Percentiles rank a stretch among this genome's conserved stretches.
These are phyloP conservation scores for Fukomys damarensis DNA, from an alignment of 2,113 vertebrate species.

Conservation along the genomic window DNA sequence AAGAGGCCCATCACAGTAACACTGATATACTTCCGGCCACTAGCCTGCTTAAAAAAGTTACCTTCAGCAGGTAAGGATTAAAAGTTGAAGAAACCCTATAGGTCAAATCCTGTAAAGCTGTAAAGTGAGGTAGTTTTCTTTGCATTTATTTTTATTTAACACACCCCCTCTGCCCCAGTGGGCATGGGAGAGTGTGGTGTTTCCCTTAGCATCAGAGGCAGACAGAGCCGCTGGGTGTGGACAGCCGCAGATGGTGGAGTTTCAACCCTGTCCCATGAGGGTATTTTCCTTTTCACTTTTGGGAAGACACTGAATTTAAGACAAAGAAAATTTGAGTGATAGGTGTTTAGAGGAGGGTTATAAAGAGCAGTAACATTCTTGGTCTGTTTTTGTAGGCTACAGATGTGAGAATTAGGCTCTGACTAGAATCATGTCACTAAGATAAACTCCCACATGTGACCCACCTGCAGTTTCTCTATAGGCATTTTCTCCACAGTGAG, in stretches of 20 bases:
- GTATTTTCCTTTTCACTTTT: constrained; percentile 48
- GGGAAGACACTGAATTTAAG: constrained; percentile 64
- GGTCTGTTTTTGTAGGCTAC: constrained; percentile 35
- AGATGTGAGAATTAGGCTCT: neutral
- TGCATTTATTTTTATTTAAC: neutral
- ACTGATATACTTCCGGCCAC: constrained; percentile 71
- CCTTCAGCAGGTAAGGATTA: constrained; percentile 83
- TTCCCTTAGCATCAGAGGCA: constrained; percentile 22
- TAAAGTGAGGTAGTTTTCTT: constrained; percentile 89
- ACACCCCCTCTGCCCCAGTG: constrained; percentile 25
- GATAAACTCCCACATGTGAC: neutral
- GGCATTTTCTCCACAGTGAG: neutral
- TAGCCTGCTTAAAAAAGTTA: constrained; percentile 72
- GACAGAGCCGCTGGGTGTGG: constrained; percentile 46
- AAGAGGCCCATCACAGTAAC: constrained; percentile 68
- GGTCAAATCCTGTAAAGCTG: constrained; percentile 86
- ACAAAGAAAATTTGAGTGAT: constrained; percentile 54
- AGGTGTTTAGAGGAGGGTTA: constrained; percentile 26
- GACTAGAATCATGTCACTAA: neutral
- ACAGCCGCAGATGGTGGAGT: neutral
- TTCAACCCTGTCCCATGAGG: constrained; percentile 1
- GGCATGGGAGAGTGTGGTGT: constrained; percentile 48
- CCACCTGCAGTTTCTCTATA: constrained; percentile 4
- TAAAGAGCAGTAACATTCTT: constrained; percentile 77
- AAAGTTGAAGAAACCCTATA: constrained; percentile 82